Percentiles rank a stretch among this genome's conserved stretches.
Conservation (phyloP, 2,113 vertebrate genomes). For the Sylvietta virens region DNA sequence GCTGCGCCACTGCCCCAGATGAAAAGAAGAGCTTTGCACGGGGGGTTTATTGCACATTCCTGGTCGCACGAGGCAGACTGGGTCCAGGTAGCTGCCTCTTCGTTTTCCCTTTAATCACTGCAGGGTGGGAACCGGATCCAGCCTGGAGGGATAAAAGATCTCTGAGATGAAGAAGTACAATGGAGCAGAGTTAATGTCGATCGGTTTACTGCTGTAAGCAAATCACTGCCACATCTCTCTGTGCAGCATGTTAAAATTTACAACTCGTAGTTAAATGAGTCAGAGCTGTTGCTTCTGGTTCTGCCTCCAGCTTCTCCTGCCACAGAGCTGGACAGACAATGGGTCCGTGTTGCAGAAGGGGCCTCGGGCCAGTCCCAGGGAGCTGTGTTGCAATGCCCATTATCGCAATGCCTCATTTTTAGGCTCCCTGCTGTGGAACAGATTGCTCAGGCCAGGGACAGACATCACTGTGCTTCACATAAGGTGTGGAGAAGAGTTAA, state of each 20-base stretch:
- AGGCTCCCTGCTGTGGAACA: constrained; percentile 46
- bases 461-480: not conserved
- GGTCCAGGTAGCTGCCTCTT: constrained; percentile 29
- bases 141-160: constrained; percentile 11
- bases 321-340: constrained; percentile 6
- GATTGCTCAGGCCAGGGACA: constrained; percentile 23
- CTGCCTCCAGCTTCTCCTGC: constrained; percentile 22
- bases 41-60: constrained; percentile 15
- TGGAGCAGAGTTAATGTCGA: not conserved
- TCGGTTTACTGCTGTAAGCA: constrained; percentile 26
- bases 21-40: not conserved
- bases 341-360: constrained; percentile 8
- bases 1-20: not conserved
- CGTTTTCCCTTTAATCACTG: constrained; percentile 22
- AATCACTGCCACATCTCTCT: constrained; percentile 16
- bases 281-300: constrained; percentile 33
- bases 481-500: not conserved
- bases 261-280: not conserved
- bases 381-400: constrained; percentile 35
- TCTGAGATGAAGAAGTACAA: not conserved
- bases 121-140: constrained; percentile 38
- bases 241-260: constrained; percentile 6
- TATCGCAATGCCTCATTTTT: constrained; percentile 33
- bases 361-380: not conserved
- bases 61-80: not conserved